Conservation (phyloP, 2,113 vertebrate species). For the Takifugu bimaculatus region DNA sequence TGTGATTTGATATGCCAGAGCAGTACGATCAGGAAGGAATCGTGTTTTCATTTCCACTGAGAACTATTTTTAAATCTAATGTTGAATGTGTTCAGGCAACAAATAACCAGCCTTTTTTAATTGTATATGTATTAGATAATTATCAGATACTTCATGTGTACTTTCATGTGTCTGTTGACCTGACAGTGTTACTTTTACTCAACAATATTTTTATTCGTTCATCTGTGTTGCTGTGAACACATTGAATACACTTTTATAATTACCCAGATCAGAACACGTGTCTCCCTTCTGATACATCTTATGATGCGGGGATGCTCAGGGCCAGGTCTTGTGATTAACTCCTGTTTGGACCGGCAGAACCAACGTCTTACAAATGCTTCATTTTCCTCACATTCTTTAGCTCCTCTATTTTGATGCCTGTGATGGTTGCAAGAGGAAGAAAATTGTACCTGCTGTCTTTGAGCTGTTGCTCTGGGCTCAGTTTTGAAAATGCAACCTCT, state of each 20-base stretch:
- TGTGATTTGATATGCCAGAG: conserved; percentile 2
- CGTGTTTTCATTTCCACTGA: background rate
- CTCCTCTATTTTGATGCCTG: conserved; percentile 3
- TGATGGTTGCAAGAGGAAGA: conserved; percentile 20
- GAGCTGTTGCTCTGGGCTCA: background rate
- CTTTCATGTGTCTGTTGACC: background rate
- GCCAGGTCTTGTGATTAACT: conserved; percentile 58
- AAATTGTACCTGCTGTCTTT: background rate
- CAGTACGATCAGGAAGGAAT: background rate
- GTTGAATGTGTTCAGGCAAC: background rate
- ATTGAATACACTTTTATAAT: conserved; percentile 8
- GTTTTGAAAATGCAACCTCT: conserved; percentile 40
- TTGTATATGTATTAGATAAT: background rate
- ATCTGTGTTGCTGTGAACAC: background rate
- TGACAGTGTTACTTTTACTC: background rate
- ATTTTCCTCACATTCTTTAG: background rate
- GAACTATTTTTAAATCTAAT: background rate
- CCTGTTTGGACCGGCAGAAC: conserved; percentile 17
- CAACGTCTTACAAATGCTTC: conserved; percentile 17
- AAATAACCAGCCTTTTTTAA: no score
- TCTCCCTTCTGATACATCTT: conserved; percentile 43
- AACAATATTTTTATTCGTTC: background rate
- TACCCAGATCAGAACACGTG: conserved; percentile 16
- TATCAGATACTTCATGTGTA: background rate
- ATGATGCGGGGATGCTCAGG: conserved; percentile 42